Evolutionary conservation across 2,797 vertebrate genomes (phyloP).

Genomic region (Brachyalestes nurse): DNA sequence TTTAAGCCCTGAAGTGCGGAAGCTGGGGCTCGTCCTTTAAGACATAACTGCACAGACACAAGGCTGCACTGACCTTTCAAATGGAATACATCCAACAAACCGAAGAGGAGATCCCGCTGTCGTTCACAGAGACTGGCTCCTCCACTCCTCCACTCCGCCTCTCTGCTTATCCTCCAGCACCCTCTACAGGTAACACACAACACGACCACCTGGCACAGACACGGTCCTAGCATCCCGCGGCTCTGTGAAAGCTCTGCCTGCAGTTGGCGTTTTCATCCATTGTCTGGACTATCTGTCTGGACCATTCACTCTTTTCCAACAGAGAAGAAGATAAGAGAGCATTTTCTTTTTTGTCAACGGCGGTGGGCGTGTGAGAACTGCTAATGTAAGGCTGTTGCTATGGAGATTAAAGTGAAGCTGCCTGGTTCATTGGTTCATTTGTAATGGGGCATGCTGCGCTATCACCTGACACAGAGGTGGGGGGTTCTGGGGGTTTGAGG

Average conservation of each 20-base stretch:
- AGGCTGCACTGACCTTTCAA: background rate
- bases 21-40: background rate
- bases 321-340: background rate
- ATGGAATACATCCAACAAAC: background rate
- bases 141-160: background rate
- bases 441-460: background rate
- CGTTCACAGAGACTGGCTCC: background rate
- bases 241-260: background rate
- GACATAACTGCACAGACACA: background rate
- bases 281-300: background rate
- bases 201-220: background rate
- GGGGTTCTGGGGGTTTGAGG: background rate
- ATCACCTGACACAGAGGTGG: background rate
- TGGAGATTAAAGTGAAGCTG: constrained; percentile 12
- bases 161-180: constrained; percentile 31
- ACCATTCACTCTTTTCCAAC: background rate
- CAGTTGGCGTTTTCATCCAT: background rate
- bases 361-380: background rate
- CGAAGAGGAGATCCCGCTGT: background rate
- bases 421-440: background rate
- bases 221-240: background rate
- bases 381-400: background rate
- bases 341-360: background rate
- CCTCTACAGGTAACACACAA: constrained; percentile 42
- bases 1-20: background rate